A percentile compares a stretch with the other conserved stretches of the same genome.
Evolutionary conservation across 2,113 vertebrate species (phyloP).

Genomic region (Xenopus laevis): DNA sequence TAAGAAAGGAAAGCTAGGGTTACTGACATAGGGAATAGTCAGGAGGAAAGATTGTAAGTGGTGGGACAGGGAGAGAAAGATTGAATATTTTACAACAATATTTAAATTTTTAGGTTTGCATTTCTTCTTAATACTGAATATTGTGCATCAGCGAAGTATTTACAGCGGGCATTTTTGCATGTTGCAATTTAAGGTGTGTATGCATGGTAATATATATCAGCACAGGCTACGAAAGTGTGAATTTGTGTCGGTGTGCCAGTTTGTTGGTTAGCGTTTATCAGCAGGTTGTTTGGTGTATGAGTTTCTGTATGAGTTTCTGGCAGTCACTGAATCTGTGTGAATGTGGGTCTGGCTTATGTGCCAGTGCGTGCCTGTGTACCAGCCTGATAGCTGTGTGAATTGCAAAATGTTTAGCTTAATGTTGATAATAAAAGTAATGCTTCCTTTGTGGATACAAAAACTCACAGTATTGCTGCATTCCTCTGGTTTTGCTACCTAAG

Average conservation of each 20-base stretch:
- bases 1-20: conserved; percentile 9
- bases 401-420: too few species aligned
- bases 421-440: too few species aligned
- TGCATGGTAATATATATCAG: neutral
- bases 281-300: neutral
- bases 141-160: too few species aligned
- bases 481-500: too few species aligned
- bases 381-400: neutral
- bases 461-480: too few species aligned
- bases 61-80: too few species aligned
- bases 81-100: too few species aligned
- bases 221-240: neutral
- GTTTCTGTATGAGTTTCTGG: neutral
- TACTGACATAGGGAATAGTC: neutral
- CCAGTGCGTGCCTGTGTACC: neutral
- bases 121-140: too few species aligned
- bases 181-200: neutral
- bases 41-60: too few species aligned
- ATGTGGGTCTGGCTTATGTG: neutral
- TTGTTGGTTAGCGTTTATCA: neutral
- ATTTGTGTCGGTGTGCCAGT: neutral
- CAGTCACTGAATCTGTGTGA: neutral
- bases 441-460: too few species aligned
- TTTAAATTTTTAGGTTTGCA: too few species aligned
- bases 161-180: neutral